Evolutionary conservation across 2,113 vertebrate species (phyloP).

Genomic region (Orthonyx spaldingii): DNA sequence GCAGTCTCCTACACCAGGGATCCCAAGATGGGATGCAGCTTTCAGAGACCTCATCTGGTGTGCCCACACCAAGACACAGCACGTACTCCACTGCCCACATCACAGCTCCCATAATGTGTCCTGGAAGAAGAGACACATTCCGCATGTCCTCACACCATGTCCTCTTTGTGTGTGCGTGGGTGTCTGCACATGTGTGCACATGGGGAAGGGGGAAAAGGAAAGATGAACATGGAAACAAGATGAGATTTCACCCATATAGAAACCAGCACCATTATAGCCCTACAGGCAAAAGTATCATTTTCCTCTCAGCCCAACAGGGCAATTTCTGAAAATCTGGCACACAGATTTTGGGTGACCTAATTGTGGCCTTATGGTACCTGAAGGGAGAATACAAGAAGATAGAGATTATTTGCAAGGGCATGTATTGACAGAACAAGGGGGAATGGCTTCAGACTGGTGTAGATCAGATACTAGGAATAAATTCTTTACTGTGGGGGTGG

Average conservation of each 20-base stretch:
- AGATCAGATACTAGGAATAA: neutral
- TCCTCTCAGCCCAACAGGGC: neutral
- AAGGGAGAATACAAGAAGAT: neutral
- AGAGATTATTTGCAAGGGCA: neutral
- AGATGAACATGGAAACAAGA: neutral
- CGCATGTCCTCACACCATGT: accelerated
- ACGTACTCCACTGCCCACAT: accelerated
- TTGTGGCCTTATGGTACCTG: neutral
- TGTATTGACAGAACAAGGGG: neutral
- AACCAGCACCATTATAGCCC: neutral
- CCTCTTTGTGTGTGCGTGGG: neutral
- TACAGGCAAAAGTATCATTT: neutral
- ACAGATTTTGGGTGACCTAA: neutral
- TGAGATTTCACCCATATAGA: neutral
- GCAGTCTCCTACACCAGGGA: neutral
- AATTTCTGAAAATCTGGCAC: neutral
- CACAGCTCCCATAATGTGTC: neutral
- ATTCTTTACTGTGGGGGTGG: neutral
- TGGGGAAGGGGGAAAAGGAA: neutral
- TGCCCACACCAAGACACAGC: neutral
- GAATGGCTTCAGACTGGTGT: neutral
- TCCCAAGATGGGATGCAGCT: neutral
- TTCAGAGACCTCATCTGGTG: neutral
- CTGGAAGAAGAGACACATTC: neutral
- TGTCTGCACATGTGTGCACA: neutral